These are phyloP conservation scores for Selene dorsalis DNA, from an alignment of 2,797 vertebrate species.

Conservation along the genomic window DNA sequence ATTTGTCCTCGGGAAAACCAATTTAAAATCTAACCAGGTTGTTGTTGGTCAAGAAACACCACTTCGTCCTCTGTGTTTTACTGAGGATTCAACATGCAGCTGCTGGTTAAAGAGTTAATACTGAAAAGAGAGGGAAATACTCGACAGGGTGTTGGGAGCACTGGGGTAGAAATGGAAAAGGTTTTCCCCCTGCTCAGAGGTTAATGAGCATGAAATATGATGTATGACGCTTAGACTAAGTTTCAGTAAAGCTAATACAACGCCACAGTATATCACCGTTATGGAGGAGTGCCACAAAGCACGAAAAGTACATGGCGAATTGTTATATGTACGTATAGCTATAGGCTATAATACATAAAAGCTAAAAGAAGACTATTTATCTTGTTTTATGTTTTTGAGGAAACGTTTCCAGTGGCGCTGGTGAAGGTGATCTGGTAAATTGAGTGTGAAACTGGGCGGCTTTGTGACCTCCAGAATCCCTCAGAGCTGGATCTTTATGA, in stretches of 20 bases:
- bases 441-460: slow-evolving; percentile 7
- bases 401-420: not conserved
- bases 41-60: not conserved
- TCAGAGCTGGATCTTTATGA: slow-evolving; percentile 8
- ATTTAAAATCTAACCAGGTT: not conserved
- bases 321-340: too few species aligned
- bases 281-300: not conserved
- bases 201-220: slow-evolving; percentile 7
- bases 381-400: too few species aligned
- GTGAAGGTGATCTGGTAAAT: not conserved
- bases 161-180: not conserved
- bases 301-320: too few species aligned
- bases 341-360: not conserved
- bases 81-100: not conserved
- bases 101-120: not conserved
- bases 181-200: not conserved
- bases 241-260: not conserved
- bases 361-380: not conserved
- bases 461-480: slow-evolving; percentile 6
- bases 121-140: not conserved
- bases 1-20: not conserved
- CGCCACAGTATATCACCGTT: not conserved
- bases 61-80: not conserved
- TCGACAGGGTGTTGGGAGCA: not conserved
- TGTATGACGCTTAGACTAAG: not conserved